phyloP scores from a whole-genome alignment of 2,797 vertebrate species.

The Catamblyrhynchus diadema region DNA sequence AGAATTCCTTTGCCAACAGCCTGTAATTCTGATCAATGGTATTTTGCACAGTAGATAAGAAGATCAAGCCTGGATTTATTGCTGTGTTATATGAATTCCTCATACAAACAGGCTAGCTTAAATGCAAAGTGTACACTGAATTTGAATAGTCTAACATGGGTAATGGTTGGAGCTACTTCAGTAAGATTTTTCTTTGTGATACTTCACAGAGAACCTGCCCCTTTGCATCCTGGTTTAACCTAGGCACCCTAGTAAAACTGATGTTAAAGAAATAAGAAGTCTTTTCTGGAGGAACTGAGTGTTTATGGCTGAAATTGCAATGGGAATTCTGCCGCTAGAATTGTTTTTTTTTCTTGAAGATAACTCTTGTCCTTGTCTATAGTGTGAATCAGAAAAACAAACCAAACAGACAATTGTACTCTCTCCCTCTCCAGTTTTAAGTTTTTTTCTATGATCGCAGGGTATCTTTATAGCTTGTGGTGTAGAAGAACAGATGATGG shows the following conservation, averaged over 20 bases:
- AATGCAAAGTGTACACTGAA: background rate
- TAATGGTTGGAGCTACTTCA: background rate
- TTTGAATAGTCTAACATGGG: background rate
- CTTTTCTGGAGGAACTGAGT: background rate
- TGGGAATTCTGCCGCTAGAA: background rate
- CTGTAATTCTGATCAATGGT: background rate
- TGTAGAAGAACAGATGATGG: background rate
- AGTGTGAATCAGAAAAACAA: background rate
- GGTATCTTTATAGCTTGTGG: background rate
- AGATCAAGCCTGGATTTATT: background rate
- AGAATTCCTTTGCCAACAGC: background rate
- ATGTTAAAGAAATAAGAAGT: background rate
- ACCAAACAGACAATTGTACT: background rate
- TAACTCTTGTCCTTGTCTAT: fast-evolving
- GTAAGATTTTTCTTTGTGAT: background rate
- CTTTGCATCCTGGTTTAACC: background rate
- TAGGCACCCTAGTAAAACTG: background rate
- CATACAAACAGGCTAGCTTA: background rate
- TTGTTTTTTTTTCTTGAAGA: background rate
- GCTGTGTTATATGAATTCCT: background rate
- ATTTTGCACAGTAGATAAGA: background rate
- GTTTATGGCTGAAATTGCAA: background rate
- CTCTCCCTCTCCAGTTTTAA: background rate
- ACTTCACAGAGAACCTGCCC: fast-evolving
- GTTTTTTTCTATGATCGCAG: background rate